Conservation (phyloP, 1,140 invertebrate genomes). For the Araneus ventricosus region DNA sequence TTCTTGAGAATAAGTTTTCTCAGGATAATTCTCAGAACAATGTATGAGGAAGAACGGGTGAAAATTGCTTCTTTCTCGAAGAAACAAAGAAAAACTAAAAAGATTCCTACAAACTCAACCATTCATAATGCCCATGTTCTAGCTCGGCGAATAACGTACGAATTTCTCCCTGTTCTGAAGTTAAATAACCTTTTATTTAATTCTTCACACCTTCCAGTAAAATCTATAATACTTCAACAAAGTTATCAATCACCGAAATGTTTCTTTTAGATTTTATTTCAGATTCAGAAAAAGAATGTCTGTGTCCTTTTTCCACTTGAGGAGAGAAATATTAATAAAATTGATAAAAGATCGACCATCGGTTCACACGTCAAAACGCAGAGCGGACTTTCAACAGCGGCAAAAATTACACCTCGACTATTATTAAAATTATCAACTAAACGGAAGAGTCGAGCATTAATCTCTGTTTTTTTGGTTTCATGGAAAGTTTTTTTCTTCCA, state of each 20-base stretch:
- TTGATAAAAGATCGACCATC: slow-evolving; percentile 23
- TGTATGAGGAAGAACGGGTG: background rate
- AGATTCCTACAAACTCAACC: background rate
- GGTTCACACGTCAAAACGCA: background rate
- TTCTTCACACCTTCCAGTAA: background rate
- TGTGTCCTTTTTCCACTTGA: background rate
- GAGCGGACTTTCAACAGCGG: background rate
- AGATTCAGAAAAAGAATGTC: background rate
- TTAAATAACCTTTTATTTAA: background rate
- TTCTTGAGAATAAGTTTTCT: background rate
- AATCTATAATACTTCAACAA: background rate
- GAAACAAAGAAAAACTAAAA: background rate
- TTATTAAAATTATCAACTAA: slow-evolving; percentile 44
- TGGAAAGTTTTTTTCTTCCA: background rate
- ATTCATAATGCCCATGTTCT: background rate
- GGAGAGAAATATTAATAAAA: background rate
- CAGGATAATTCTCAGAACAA: background rate
- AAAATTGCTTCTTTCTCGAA: background rate
- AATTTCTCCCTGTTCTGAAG: background rate
- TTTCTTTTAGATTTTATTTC: background rate
- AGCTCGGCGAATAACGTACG: background rate
- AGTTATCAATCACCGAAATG: background rate
- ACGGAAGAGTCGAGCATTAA: slow-evolving; percentile 1
- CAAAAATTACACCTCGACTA: background rate
- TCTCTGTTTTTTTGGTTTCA: background rate